Evolutionary conservation across 2,797 vertebrate genomes (phyloP).

Genomic region (Zonotrichia albicollis): DNA sequence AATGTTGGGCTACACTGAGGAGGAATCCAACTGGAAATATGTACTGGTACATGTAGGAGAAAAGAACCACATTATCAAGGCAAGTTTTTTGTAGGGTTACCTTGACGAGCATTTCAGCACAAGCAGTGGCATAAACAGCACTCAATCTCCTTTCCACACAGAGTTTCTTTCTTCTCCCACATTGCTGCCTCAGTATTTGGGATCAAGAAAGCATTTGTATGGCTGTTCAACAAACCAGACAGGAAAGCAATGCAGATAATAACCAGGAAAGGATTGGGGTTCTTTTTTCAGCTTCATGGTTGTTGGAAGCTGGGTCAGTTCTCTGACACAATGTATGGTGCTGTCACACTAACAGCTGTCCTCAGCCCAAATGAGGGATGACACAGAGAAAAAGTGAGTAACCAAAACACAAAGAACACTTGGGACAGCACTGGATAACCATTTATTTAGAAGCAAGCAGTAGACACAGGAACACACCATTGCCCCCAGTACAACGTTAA

Average conservation of each 20-base stretch:
- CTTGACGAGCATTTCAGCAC: background rate
- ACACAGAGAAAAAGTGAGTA: background rate
- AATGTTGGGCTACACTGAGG: background rate
- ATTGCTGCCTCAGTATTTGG: background rate
- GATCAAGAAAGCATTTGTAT: background rate
- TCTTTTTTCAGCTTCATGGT: background rate
- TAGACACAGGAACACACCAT: background rate
- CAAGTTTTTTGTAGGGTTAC: background rate
- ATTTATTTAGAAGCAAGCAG: background rate
- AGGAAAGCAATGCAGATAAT: background rate
- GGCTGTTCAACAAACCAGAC: too few species aligned
- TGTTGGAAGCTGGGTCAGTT: background rate
- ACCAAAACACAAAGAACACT: background rate
- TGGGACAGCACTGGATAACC: background rate
- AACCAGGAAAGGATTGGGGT: background rate
- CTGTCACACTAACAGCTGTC: background rate
- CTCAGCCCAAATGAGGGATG: background rate
- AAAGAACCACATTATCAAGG: background rate
- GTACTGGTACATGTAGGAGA: background rate
- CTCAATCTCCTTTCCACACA: background rate
- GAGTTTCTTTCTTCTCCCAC: background rate
- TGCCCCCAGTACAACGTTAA: background rate
- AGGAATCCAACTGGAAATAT: background rate
- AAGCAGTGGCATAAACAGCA: background rate
- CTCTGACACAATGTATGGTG: background rate